Conservation (phyloP, 2,113 vertebrate species). For the Odobenus rosmarus region DNA sequence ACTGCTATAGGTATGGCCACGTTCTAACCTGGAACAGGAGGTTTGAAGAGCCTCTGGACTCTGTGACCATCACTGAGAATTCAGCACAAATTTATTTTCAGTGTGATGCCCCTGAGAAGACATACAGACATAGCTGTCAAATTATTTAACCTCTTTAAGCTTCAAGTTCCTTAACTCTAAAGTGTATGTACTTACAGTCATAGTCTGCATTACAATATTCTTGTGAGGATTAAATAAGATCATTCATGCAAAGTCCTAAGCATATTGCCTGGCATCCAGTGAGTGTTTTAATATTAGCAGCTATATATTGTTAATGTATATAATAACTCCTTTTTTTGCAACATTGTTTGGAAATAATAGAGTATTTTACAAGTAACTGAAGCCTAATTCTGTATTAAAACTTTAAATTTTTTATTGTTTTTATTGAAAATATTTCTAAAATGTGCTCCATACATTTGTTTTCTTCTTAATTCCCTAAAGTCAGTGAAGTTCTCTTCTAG, state of each 20-base stretch:
- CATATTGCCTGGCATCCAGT: background rate
- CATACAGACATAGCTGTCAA: background rate
- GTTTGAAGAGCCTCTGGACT: background rate
- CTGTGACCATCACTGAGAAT: background rate
- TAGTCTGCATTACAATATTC: background rate
- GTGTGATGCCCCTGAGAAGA: background rate
- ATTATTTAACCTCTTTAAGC: background rate
- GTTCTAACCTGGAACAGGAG: background rate
- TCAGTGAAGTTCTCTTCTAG: background rate
- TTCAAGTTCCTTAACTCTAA: background rate
- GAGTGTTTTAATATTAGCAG: background rate
- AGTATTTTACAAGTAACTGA: constrained; percentile 35
- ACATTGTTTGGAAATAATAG: background rate
- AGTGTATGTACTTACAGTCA: background rate
- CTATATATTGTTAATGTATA: background rate
- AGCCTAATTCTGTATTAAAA: background rate
- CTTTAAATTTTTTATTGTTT: background rate
- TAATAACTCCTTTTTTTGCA: background rate
- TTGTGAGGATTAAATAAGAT: background rate
- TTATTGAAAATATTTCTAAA: constrained; percentile 41
- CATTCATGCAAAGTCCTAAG: background rate
- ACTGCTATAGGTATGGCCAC: background rate
- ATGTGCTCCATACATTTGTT: background rate
- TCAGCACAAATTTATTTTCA: constrained; percentile 33
- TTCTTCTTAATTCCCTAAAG: constrained; percentile 3